These are phyloP conservation scores for Apodemia mormo DNA, from an alignment of 2,888 invertebrate genomes.

Conservation along the genomic window DNA sequence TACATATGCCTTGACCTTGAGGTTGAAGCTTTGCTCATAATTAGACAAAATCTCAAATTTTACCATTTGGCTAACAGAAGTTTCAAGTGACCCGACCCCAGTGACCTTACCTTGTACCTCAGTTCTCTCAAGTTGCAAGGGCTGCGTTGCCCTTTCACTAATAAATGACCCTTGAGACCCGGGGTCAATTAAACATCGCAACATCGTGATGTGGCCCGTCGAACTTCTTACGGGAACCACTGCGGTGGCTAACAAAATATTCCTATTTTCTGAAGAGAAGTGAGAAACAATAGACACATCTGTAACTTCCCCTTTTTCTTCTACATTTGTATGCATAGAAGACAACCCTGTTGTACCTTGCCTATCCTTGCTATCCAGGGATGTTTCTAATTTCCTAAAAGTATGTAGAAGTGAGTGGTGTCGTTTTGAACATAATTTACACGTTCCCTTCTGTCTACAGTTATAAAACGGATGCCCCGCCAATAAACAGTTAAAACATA, in stretches of 20 bases:
- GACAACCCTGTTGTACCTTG: constrained; percentile 19
- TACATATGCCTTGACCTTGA: constrained; percentile 29
- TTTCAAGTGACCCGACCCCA: constrained; percentile 19
- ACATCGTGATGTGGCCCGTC: not conserved
- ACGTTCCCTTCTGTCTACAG: constrained; percentile 29
- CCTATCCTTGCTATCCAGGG: constrained; percentile 25
- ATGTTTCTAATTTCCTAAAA: constrained; percentile 23
- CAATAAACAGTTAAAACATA: not conserved
- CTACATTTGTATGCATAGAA: constrained; percentile 24
- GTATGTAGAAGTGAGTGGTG: constrained; percentile 35
- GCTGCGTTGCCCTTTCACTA: not conserved
- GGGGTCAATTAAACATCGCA: not conserved
- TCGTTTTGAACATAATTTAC: constrained; percentile 31
- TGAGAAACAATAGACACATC: constrained; percentile 30
- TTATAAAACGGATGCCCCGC: constrained; percentile 18
- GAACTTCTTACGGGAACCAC: constrained; percentile 28
- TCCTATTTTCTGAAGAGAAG: constrained; percentile 24
- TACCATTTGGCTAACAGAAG: not conserved
- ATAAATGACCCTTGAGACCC: constrained; percentile 3
- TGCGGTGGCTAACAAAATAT: constrained; percentile 33
- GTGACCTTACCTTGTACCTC: constrained; percentile 25
- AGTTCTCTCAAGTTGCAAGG: not conserved
- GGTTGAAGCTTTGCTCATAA: constrained; percentile 27
- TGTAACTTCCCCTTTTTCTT: constrained; percentile 24
- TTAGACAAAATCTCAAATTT: not conserved